Evolutionary conservation across 2,888 invertebrate genomes (phyloP), one percentile per base, ranked within the genome.

Genomic region (Meghimatium bilineatum): DNA sequence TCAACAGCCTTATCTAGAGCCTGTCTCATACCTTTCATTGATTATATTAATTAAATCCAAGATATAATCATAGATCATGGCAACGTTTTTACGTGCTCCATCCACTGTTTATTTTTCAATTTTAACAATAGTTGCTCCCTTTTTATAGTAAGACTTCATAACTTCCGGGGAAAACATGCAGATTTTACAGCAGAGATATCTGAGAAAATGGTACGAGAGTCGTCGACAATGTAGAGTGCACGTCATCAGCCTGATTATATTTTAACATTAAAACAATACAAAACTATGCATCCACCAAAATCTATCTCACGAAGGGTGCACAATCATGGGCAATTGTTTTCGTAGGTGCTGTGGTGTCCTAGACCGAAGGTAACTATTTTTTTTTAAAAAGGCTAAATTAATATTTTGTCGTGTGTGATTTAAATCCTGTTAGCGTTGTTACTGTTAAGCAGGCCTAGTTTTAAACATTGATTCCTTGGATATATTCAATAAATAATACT

Each of bases 261-360:
- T 38, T 38, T 38, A 26, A 38, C 38, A 3, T n/a, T 36, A 71
- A 5, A 26, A 20, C 23, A 38, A 26, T 60, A 56, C 44, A 67
- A 6, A 23, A 49, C 78, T 78, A 78, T 78, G 78, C 66, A 66
- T 38, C 66, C 17, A 23, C 49, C 34, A 23, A 66, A 29, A 32
- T 32, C 66, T 78, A 78, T 49, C 49, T 78, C 49, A 29, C 6
- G 17, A 74, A 74, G 29, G 52, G 52, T 34, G 63, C 77, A 79
- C 44, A 83, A 75, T 38, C 63, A 87, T 87, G 87, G 87, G 87
- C 52, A 86, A 87, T 67, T 87, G 87, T 63, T 78, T 85, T 56
- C 75, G 80, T 63, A 84, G 85, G 81, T 87, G 86, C 79, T 86
- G 69, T 77, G 85, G 85, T n/a, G 76, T 67, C 66, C 63, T 85